Percentiles rank a stretch among this genome's conserved stretches.
phyloP scores from a whole-genome alignment of 2,113 vertebrate species.

The Pogonocichla stellata region DNA sequence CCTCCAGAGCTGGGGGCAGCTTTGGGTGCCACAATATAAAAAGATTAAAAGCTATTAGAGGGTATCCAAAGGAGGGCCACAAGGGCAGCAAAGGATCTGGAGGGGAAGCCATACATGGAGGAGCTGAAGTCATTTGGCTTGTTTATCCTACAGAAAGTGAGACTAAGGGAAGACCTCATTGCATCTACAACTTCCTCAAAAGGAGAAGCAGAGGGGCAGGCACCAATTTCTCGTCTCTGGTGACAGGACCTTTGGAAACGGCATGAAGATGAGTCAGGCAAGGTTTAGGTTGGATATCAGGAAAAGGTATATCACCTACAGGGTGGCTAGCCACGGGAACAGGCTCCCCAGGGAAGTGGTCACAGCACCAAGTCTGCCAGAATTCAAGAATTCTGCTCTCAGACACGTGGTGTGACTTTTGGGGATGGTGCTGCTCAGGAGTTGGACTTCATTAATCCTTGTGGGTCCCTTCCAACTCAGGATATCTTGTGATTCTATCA shows the following conservation, averaged over 20 bases:
- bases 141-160: not conserved
- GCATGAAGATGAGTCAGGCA: not conserved
- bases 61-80: not conserved
- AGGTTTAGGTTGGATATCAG: not conserved
- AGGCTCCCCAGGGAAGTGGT: not conserved
- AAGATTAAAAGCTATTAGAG: not conserved
- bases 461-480: not conserved
- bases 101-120: not conserved
- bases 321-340: fast-evolving
- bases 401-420: not conserved
- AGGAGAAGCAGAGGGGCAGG: not conserved
- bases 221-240: not conserved
- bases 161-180: not conserved
- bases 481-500: not conserved
- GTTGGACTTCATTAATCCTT: not conserved
- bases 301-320: not conserved
- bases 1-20: fast-evolving
- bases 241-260: not conserved
- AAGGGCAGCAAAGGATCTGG: fast-evolving
- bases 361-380: not conserved
- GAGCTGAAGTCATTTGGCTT: not conserved
- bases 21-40: fast-evolving
- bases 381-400: not conserved
- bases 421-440: not conserved
- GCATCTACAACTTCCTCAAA: not conserved